Conservation (phyloP, 2,888 invertebrate genomes). For the Galeruca laticollis region DNA sequence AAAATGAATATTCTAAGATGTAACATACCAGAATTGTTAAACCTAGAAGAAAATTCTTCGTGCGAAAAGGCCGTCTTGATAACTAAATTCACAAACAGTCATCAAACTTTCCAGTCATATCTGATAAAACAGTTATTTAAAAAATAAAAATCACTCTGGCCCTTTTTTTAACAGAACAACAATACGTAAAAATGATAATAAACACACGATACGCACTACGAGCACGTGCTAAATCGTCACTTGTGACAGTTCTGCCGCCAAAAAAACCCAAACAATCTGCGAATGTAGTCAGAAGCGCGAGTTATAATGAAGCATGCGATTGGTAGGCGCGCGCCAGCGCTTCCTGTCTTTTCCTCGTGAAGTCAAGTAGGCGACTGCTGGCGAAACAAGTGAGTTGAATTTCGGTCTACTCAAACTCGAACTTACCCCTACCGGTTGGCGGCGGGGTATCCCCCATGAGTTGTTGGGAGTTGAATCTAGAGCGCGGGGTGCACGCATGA, state of each 20-base stretch:
- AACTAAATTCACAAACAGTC: slow-evolving; percentile 39
- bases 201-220: slow-evolving; percentile 17
- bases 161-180: slow-evolving; percentile 2
- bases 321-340: slow-evolving; percentile 40
- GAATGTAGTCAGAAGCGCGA: slow-evolving; percentile 28
- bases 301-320: slow-evolving; percentile 47
- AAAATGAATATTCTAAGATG: slow-evolving; percentile 19
- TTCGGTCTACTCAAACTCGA: slow-evolving; percentile 56
- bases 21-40: slow-evolving; percentile 54
- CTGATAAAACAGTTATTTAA: slow-evolving; percentile 6
- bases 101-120: slow-evolving; percentile 38
- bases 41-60: slow-evolving; percentile 51
- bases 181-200: slow-evolving; percentile 3
- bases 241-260: slow-evolving; percentile 26
- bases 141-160: not conserved
- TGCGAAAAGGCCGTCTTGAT: slow-evolving; percentile 51
- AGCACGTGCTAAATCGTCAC: slow-evolving; percentile 29
- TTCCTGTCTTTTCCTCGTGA: slow-evolving; percentile 48
- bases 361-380: slow-evolving; percentile 57
- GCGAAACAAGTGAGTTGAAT: slow-evolving; percentile 54
- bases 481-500: slow-evolving; percentile 66
- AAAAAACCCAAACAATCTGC: slow-evolving; percentile 8
- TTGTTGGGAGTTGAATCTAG: slow-evolving; percentile 59
- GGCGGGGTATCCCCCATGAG: slow-evolving; percentile 61
- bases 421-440: slow-evolving; percentile 64